A percentile compares a stretch with the other conserved stretches of the same genome.
These are phyloP conservation scores for Crocuta crocuta DNA, from an alignment of 2,113 vertebrate species.

Conservation along the genomic window DNA sequence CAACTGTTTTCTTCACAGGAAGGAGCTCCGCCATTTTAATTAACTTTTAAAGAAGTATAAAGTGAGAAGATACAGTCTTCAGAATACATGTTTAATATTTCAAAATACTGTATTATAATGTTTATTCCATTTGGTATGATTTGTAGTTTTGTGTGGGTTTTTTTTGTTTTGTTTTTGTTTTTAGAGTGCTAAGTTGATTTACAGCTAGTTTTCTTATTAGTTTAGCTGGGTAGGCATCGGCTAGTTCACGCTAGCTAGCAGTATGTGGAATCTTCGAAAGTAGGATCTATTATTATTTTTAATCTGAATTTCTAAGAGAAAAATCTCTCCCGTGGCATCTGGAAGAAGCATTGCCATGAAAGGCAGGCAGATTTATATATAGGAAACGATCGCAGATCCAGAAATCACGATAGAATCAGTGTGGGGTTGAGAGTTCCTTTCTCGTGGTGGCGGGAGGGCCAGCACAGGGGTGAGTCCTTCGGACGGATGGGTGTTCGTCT, in stretches of 20 bases:
- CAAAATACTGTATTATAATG: neutral
- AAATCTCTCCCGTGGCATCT: neutral
- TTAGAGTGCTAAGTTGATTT: neutral
- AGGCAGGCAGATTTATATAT: neutral
- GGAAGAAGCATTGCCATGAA: neutral
- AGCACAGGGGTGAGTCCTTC: rapidly evolving
- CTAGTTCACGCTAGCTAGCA: neutral
- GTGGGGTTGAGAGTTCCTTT: neutral
- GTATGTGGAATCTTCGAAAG: neutral
- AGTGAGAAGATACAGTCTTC: neutral
- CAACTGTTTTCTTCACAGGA: neutral
- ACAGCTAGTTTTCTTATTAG: neutral
- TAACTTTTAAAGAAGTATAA: neutral
- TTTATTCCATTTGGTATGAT: neutral
- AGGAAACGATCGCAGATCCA: neutral
- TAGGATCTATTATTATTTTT: neutral
- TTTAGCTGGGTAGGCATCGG: neutral
- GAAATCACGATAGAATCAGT: neutral
- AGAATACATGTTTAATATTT: neutral
- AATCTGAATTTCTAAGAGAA: neutral
- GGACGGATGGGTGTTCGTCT: neutral
- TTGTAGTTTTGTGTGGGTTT: neutral
- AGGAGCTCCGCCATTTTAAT: neutral
- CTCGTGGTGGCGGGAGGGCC: neutral
- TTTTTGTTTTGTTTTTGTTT: neutral